Base-by-base conservation (phyloP, 2,797 vertebrate genomes). In the Galaxias olidus region DNA sequence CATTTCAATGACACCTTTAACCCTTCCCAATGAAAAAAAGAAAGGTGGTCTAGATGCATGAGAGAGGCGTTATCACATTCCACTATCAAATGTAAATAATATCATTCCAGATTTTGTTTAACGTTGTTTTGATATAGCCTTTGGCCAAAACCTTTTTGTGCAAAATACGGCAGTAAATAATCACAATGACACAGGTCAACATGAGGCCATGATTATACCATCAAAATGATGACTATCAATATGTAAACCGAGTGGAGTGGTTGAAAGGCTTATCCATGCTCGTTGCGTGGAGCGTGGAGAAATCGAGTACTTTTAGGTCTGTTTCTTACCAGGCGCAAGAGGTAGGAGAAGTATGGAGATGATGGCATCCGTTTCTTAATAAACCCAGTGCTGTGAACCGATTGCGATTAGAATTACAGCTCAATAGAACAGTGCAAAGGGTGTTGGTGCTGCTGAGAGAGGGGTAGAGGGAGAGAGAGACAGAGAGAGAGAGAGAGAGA, bases 141-240 rank as follows among this genome's bases (percentile, higher is more conserved):
- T 17, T 17, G 61, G 53, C 41, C 40, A 10, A 45, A 53, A 43
- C 60, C 46, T 83, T 64, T 15, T 63, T 67, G 61, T 76, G 78
- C 75, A 74, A 49, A 69, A 82, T 73, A 65, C 62, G 66, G 57
- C 53, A 53, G 72, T 87, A 78, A 88, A 86, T 81, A 89, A 84
- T 86, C 74, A 83, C 76, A 50, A 77, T 52, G 65, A 71, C 70
- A 70, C 65, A 58, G 64, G 50, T 77, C 86, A 84, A 83, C 69
- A 85, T 40, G 9, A 76, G 72, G 71, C 79, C 76, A 76, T 84
- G 74, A 86, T 85, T 79, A 75, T 73, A 68, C 66, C 56, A 74
- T 76, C 68, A 68, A 60, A 73, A 76, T 55, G 67, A 73, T 74
- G 75, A 79, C 65, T 69, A 79, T 86, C 74, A 86, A 83, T 80